phyloP scores from a whole-genome alignment of 1,140 invertebrate genomes.

The Anastrepha obliqua region DNA sequence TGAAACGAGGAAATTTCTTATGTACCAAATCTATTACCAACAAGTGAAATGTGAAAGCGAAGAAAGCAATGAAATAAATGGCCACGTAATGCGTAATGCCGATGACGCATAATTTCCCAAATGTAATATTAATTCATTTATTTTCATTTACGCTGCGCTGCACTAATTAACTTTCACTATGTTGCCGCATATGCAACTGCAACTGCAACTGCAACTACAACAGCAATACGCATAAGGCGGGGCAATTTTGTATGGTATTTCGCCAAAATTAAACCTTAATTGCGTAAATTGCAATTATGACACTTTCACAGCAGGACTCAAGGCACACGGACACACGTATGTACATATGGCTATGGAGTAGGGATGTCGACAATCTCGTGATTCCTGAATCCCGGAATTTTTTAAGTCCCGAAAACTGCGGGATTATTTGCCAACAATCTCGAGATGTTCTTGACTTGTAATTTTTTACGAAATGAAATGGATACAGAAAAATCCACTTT shows the following conservation, averaged over 20 bases:
- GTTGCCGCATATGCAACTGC: slow-evolving; percentile 6
- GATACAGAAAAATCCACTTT: no score
- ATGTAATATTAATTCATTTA: slow-evolving; percentile 33
- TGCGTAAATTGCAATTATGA: slow-evolving; percentile 73
- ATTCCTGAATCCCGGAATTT: no score
- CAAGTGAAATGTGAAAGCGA: slow-evolving; percentile 1
- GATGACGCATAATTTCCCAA: slow-evolving; percentile 40
- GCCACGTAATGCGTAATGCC: no score
- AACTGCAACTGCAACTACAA: slow-evolving; percentile 6
- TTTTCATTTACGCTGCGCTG: slow-evolving; percentile 34
- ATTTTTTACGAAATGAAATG: no score
- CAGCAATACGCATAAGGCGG: background rate
- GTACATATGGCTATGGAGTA: background rate
- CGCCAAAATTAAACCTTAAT: slow-evolving; percentile 70
- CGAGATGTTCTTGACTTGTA: no score
- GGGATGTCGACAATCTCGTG: no score
- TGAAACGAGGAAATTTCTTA: background rate
- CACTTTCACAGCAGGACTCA: slow-evolving; percentile 64
- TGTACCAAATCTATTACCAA: background rate
- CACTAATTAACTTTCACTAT: slow-evolving; percentile 51
- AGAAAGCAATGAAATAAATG: slow-evolving; percentile 16
- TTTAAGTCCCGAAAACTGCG: no score
- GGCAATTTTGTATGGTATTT: slow-evolving; percentile 2
- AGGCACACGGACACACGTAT: background rate
- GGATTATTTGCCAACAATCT: no score